Base-by-base conservation (phyloP, 35 echinoderm and acorn worm genomes). In the Strongylocentrotus purpuratus region DNA sequence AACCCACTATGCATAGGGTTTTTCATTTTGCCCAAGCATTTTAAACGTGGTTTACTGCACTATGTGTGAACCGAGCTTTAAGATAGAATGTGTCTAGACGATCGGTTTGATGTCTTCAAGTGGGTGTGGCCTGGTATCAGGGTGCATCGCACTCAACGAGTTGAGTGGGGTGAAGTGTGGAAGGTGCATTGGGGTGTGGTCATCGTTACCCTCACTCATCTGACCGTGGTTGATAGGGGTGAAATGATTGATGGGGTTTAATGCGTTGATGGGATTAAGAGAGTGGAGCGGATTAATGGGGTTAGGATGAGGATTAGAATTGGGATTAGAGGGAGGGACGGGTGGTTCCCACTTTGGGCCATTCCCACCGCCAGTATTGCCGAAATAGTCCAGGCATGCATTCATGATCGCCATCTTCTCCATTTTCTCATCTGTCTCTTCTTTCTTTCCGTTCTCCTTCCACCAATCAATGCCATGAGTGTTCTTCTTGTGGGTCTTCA, bases 401-500 rank as follows among this genome's bases (percentile, higher is more conserved):
- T 93, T 93, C 91, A 93, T 93, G 91, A 93, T 58, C 13, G 91
- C 91, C 45, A 93, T 47, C 13, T 93, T 93, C 46, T 93, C 91
- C 48, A 93, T n/a, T 47, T 93, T 93, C 47, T 93, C 46, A 5
- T 47, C 48, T 6, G 17, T 20, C 91, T 93, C 91, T 14, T 93
- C 91, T n/a, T 48, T 58, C n/a, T 93, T 93, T 11, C 91, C 91
- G 46, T 93, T 18, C 46, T 97, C 31, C 48, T 95, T 95, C 95
- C 95, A 97, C 71, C 94, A 94, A 48, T 97, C 97, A 33, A 97
- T 96, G 2, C 95, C 95, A 90, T 97, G 97, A 28, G 89, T 61
- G 32, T 93, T 97, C 88, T 96, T 97, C 31, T 96, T 90, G 48
- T 97, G 97, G 2, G 94, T 97, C 86, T 97, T 97, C 22, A 97